Evolutionary conservation across 2,113 vertebrate species (phyloP).

Genomic region (Crocuta crocuta): DNA sequence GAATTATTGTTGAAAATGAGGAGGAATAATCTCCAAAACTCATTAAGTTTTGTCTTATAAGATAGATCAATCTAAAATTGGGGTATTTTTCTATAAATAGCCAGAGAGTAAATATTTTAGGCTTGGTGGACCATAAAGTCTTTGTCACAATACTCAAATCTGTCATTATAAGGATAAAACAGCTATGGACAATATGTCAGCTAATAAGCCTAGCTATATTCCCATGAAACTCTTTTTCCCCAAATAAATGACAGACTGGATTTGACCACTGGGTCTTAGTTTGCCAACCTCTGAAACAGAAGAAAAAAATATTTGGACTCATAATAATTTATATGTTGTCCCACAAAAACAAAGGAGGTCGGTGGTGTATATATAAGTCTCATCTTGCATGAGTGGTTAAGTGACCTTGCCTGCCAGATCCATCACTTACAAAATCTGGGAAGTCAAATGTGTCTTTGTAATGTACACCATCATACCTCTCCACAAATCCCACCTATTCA

Average conservation of each 20-base stretch:
- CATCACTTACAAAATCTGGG: neutral
- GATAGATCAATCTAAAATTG: neutral
- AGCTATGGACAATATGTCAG: neutral
- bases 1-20: conserved; percentile 20
- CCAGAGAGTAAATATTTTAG: neutral
- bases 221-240: neutral
- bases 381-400: conserved; percentile 28
- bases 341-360: neutral
- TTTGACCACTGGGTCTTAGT: neutral
- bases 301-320: neutral
- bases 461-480: neutral
- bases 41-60: neutral
- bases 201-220: neutral
- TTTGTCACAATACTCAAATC: neutral
- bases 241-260: neutral
- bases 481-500: neutral
- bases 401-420: neutral
- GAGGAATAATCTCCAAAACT: neutral
- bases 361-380: neutral
- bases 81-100: neutral
- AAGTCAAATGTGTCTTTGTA: neutral
- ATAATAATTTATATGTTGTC: neutral
- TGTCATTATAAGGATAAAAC: neutral
- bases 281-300: neutral
- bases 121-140: neutral